These are phyloP conservation scores for Okapia johnstoni DNA, from an alignment of 2,113 vertebrate species.

Conservation along the genomic window DNA sequence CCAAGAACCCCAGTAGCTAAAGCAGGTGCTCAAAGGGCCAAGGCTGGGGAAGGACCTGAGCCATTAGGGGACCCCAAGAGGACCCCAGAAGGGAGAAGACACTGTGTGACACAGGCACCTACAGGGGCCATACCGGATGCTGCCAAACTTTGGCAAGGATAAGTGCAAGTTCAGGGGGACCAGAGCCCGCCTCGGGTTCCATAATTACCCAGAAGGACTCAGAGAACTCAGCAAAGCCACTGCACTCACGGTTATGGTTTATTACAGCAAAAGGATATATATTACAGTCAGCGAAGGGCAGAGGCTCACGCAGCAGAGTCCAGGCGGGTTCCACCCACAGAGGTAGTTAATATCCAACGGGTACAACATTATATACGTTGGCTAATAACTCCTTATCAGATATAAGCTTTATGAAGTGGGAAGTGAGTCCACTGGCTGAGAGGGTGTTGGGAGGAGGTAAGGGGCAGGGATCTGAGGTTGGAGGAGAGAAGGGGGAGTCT, in stretches of 20 bases:
- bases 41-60: background rate
- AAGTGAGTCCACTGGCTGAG: background rate
- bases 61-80: background rate
- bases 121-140: background rate
- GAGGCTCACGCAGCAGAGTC: background rate
- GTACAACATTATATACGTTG: background rate
- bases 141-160: background rate
- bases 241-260: background rate
- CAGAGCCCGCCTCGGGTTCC: background rate
- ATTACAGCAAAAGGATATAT: background rate
- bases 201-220: background rate
- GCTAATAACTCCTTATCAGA: background rate
- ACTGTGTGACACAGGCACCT: background rate
- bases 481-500: background rate
- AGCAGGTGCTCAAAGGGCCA: background rate
- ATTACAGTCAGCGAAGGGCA: background rate
- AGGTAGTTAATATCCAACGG: background rate
- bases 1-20: background rate
- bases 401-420: background rate
- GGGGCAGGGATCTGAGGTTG: background rate
- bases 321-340: background rate
- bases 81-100: background rate
- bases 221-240: background rate
- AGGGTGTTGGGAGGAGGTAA: background rate
- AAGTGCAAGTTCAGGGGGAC: background rate